Base-by-base conservation (phyloP, 2,888 invertebrate species). In the Encarsia formosa region DNA sequence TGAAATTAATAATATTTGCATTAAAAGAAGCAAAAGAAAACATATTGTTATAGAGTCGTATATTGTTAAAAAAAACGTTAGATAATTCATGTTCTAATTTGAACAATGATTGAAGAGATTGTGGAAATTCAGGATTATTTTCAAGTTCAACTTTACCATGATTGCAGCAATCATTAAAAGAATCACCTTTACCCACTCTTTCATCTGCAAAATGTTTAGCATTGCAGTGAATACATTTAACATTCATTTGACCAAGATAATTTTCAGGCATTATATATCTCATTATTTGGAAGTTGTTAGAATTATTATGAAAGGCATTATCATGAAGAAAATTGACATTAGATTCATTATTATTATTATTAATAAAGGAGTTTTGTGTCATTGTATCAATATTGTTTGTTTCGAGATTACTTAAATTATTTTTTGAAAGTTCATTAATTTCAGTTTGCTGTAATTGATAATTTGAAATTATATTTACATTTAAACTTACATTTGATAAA, bases 11-110 rank as follows among this genome's bases (percentile, higher is more conserved):
- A 5, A 56, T 45, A 48, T 59, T 58, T 9, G 56, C 58, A 39
- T 59, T 58, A 16, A 58, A 59, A 11, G 57, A 59, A 19, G 59
- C 57, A 44, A 59, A 54, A 32, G 44, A 40, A 31, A 39, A 39
- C 18, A 34, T 43, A 20, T 39, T 38, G 20, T 52, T 45, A 22
- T 51, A 44, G 4, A 22, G 3, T n/a, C 44, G 2, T 20, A 44
- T 44, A 34, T 20, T 13, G 11, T 44, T 44, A 2, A 44, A 44
- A 34, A 42, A 42, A 11, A 29, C 18, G 5, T 29, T 4, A 23
- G 42, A 42, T 29, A 19, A 13, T n/a, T 26, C n/a, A 18, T 42
- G 16, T 18, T 16, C 20, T 29, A 11, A 11, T 5, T 31, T 18
- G 11, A 26, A 42, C 9, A 42, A 16, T 19, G n/a, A 42, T 42